A percentile compares a stretch with the other conserved stretches of the same genome.
These are phyloP conservation scores for Phthorimaea operculella DNA, from an alignment of 1,140 invertebrate species.

Conservation along the genomic window DNA sequence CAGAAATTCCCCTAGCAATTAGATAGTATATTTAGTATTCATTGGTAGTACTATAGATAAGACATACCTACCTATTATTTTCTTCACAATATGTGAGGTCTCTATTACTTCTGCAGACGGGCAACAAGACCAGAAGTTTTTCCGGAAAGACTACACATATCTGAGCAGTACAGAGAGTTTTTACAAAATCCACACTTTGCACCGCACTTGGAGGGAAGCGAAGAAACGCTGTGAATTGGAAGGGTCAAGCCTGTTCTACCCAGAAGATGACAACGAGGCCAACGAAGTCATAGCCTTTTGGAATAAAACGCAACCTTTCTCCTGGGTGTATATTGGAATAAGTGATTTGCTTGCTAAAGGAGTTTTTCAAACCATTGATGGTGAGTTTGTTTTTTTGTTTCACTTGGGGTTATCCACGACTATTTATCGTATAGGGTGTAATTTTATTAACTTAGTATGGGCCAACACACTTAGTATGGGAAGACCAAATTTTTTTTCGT, in stretches of 20 bases:
- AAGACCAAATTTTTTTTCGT: too few species aligned
- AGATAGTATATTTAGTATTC: too few species aligned
- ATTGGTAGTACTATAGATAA: too few species aligned
- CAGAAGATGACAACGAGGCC: constrained; percentile 36
- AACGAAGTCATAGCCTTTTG: constrained; percentile 29
- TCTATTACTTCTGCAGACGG: not conserved
- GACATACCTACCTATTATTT: too few species aligned
- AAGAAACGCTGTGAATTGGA: constrained; percentile 34
- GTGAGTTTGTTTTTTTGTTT: not conserved
- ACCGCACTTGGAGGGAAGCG: constrained; percentile 35
- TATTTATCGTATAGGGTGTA: too few species aligned
- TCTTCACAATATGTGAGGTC: too few species aligned
- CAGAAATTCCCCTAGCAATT: too few species aligned
- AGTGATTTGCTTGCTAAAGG: constrained; percentile 35
- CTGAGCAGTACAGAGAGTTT: constrained; percentile 28
- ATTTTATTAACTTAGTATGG: too few species aligned
- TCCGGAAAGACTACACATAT: constrained; percentile 41
- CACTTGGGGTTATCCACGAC: not conserved
- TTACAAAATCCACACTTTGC: constrained; percentile 46
- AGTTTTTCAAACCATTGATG: constrained; percentile 42
- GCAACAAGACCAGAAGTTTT: constrained; percentile 24
- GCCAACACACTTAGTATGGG: too few species aligned
- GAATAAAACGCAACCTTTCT: constrained; percentile 33
- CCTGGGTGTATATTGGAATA: constrained; percentile 39
- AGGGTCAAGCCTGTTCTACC: constrained; percentile 43